phyloP scores from a whole-genome alignment of 2,797 vertebrate species.

The Amblyraja radiata region DNA sequence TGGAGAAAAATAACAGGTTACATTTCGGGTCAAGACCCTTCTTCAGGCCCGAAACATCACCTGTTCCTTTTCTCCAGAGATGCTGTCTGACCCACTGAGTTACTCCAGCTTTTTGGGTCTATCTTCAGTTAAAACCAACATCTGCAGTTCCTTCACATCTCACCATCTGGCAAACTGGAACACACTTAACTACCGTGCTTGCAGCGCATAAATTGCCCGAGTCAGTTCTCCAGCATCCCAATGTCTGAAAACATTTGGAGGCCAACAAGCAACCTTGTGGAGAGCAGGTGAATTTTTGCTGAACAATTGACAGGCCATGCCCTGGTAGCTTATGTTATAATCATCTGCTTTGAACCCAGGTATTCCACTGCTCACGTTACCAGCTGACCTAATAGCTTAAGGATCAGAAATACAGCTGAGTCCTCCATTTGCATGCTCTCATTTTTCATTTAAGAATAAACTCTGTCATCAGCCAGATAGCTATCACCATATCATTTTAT shows the following conservation, averaged over 20 bases:
- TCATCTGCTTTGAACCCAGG: neutral
- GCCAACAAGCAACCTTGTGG: neutral
- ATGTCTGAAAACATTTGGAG: neutral
- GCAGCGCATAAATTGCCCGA: neutral
- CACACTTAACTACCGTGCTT: too few species aligned
- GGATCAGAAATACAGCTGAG: constrained; percentile 24
- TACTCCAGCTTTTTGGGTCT: too few species aligned
- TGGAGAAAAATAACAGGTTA: too few species aligned
- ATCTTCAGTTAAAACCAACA: too few species aligned
- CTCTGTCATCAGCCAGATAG: neutral
- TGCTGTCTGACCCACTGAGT: too few species aligned
- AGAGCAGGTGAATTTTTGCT: neutral
- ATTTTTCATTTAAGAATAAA: constrained; percentile 22
- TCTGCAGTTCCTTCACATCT: too few species aligned
- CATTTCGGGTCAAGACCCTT: too few species aligned
- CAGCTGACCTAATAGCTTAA: neutral
- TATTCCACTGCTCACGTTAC: neutral
- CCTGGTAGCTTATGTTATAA: neutral
- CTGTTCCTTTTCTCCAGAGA: too few species aligned
- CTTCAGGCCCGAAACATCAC: too few species aligned
- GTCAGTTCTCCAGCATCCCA: neutral
- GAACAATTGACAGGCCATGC: neutral
- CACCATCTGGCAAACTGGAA: too few species aligned
- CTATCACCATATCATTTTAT: neutral
- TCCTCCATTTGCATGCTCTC: neutral